Conservation (phyloP, 1,140 invertebrate species). For the Babylonia areolata region DNA sequence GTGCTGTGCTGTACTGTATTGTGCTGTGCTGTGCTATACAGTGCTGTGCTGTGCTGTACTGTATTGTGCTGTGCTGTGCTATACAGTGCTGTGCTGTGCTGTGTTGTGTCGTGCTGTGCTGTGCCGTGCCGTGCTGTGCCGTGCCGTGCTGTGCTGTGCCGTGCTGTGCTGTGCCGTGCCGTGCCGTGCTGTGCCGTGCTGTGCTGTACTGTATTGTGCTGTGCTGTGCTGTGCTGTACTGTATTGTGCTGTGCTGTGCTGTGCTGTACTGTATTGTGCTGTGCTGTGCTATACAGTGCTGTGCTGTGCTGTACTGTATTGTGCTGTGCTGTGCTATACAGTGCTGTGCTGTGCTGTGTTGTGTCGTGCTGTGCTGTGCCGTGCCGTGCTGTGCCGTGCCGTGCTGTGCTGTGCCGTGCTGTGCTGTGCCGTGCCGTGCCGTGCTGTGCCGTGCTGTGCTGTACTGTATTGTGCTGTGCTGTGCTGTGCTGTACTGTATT, state of each 20-base stretch:
- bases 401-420: too few species aligned
- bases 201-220: conserved; percentile 53
- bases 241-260: conserved; percentile 59
- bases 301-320: too few species aligned
- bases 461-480: too few species aligned
- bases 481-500: too few species aligned
- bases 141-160: conserved; percentile 31
- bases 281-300: not conserved
- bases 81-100: not conserved
- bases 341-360: too few species aligned
- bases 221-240: conserved; percentile 59
- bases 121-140: conserved; percentile 9
- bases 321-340: not conserved
- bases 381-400: too few species aligned
- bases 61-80: not conserved
- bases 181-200: too few species aligned
- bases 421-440: too few species aligned
- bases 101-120: not conserved
- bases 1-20: not conserved
- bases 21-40: not conserved
- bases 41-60: not conserved
- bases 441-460: too few species aligned
- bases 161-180: too few species aligned
- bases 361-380: too few species aligned
- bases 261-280: conserved; percentile 42